Base-by-base conservation (phyloP, 2,797 vertebrate species). In the Crenuchus spilurus region DNA sequence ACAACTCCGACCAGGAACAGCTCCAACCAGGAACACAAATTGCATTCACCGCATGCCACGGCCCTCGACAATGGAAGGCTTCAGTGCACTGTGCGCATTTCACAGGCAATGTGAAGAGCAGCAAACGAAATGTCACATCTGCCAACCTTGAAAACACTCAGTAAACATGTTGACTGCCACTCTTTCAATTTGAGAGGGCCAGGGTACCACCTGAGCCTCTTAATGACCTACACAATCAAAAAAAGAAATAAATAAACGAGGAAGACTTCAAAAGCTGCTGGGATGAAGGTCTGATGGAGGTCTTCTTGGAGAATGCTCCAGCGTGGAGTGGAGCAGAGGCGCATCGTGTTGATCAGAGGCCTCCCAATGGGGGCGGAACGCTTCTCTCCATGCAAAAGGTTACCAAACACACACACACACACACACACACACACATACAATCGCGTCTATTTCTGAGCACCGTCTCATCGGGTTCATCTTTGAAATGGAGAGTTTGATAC, bases 401-500 rank as follows among this genome's bases (percentile, higher is more conserved):
- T 69, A 67, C 46, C 52, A 48, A n/a, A 57, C 44, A 13, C 33
- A 7, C 30, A 9, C 33, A 28, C 39, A 30, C 52, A 31, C 28
- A 33, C 52, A n/a, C 52, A 55, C 52, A 33, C 52, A 22, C 30
- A n/a, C n/a, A n/a, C n/a, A n/a, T n/a, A n/a, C n/a, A n/a, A 57
- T 20, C 48, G 24, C 22, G 42, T 71, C 75, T 71, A 58, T 65
- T 72, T 72, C 75, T 28, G 61, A 66, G 33, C 10, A 35, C 0
- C 26, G 44, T 30, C 64, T 65, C 63, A 16, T 51, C 46, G 60
- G 49, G 20, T 66, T 60, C 57, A 41, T 85, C 90, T 92, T 90
- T 89, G 91, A 90, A 82, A 81, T 58, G 46, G 71, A 48, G 79
- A 76, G 39, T 84, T 90, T 92, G 88, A 91, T 89, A 84, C 87